Evolutionary conservation across 2,113 vertebrate genomes (phyloP), one percentile per base, ranked within the genome.

Genomic region (Hymenochirus boettgeri): DNA sequence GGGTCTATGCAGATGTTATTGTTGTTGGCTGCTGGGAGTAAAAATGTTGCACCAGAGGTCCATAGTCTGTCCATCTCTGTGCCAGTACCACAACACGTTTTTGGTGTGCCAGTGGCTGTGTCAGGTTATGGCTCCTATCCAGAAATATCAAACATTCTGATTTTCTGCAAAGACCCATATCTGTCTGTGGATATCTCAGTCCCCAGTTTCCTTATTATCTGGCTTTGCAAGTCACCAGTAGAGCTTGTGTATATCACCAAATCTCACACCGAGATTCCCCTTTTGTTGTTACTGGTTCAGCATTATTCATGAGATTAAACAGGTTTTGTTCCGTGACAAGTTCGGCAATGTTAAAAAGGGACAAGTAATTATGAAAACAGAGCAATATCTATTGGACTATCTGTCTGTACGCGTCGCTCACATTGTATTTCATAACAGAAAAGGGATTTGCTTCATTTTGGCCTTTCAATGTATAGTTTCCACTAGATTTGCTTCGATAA

Each of bases 401-500:
- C 37, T 27, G 46, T 70, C 24, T 59, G 46, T 63, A 52, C 47
- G 31, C 42, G 21, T 26, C 39, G 55, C 37, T 53, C 42, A 65
- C 69, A 71, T 42, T 31, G 33, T 54, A 59, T 54, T 52, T 52
- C 48, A 50, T 37, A 70, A 23, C 23, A 39, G 47, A 48, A 35
- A 51, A 35, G 53, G 10, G 1, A 5, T 25, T 56, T 39, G 15
- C 46, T 63, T 15, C 1, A 0, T 15, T 56, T 51, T 55, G 31
- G 7, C 33, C 47, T 35, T 59, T 61, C 18, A 4, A 10, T 37
- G 39, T n/a, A 25, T 45, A 21, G 21, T 60, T 56, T 69, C 18
- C 51, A 15, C 7, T n/a, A 31, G 57, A 22, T 23, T 73, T 71
- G 46, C 71, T 70, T 27, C 45, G 61, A 35, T 65, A 60, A 65